Base-by-base conservation (phyloP, 2,888 invertebrate genomes). In the Ptychoptera albimana region DNA sequence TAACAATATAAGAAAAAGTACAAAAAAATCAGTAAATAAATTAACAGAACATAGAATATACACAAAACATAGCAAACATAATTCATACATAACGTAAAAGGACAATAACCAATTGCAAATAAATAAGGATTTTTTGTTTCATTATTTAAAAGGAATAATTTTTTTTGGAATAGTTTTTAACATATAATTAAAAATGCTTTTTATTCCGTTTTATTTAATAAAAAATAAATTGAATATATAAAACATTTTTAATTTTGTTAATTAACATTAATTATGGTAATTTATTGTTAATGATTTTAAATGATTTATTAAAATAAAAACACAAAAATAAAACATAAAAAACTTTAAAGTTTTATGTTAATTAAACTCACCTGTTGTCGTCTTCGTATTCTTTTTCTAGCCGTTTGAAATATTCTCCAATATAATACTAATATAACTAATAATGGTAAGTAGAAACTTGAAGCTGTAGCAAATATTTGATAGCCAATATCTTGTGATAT, bases 361-460 rank as follows among this genome's bases (percentile, higher is more conserved):
- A 42, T 40, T 32, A n/a, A 31, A 46, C 39, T 49, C 48, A 53
- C 75, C 50, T 73, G 76, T 54, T 73, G 72, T 54, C 79, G 70
- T 57, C 79, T 68, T 46, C 89, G 73, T 57, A 91, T 91, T 61
- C 89, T 74, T 61, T 82, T 82, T 47, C 87, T 72, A 8, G 93
- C 93, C 7, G 89, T 86, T 64, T 87, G 81, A 68, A 85, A 82
- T 71, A 83, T 92, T 60, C 86, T 76, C 82, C 86, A 88, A 69
- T 93, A 93, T 39, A 93, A 73, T 56, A 87, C 75, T 52, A 93
- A 74, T 59, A 94, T 91, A 44, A 88, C 79, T 49, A 84, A 70
- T 39, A 92, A 75, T 23, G 93, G 93, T 50, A 88, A 75, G 64
- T 91, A 93, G 67, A 93, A 93, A 35, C 91, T 89, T 30, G 86